Evolutionary conservation across 2,888 invertebrate genomes (phyloP), one percentile per base, ranked within the genome.

Genomic region (Leptothorax acervorum): DNA sequence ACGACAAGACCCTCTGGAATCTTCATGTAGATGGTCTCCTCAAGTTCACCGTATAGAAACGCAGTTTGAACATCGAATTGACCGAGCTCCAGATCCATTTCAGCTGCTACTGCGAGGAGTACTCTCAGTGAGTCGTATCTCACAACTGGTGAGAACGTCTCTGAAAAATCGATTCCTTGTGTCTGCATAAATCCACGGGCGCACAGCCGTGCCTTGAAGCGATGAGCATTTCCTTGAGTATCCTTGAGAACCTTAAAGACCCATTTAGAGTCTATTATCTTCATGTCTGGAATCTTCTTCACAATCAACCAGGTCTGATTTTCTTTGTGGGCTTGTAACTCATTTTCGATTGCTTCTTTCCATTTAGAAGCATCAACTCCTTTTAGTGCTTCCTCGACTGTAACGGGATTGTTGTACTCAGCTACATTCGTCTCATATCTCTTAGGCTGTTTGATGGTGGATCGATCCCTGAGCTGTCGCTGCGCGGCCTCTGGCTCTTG

Each of bases 321-420:
- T n/a, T 55, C 15, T 23, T 55, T n/a, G 6, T 23, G 23, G 1
- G 55, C 57, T 57, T 11, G 28, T 28, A 57, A 11, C 28, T 57
- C 57, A 8, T 62, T 28, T 8, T 75, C 51, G 9, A 75, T 57
- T 2, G 75, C 63, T 57, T 57, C 57, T 57, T 28, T 57, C 57
- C 28, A 57, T 3, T 55, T 55, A 11, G n/a, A 9, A 9, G 55
- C 55, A 55, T 55, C 55, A 2, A 4, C 18, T 51, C 48, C 18
- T 15, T 18, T 51, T 4, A 51, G 48, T 15, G 48, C 48, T 51
- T 51, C 48, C 15, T 51, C 15, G 48, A 51, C 3, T 15, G 48
- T 51, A 18, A 51, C 18, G 0, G 18, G 48, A 51, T 18, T 51
- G 15, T 51, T 51, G 48, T 51, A 51, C 4, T 51, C 48, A 15